Evolutionary conservation across 2,113 vertebrate species (phyloP).

Genomic region (Chionomys nivalis): DNA sequence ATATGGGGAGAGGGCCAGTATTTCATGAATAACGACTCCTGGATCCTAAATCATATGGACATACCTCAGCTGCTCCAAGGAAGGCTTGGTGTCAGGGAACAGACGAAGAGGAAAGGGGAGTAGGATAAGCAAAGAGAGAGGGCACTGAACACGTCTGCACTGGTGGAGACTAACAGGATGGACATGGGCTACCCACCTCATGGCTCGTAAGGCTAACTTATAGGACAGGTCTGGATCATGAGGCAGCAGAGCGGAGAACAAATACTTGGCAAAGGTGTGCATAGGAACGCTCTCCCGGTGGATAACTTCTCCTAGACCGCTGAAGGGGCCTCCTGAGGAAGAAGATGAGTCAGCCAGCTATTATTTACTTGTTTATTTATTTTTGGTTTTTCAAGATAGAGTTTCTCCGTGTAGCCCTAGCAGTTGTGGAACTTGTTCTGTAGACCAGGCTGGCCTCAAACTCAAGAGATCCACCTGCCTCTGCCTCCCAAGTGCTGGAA

Average conservation of each 20-base stretch:
- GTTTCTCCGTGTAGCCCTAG: background rate
- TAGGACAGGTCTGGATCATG: constrained; percentile 97
- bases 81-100: background rate
- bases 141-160: constrained; percentile 2
- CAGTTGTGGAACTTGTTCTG: background rate
- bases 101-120: constrained; percentile 24
- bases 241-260: constrained; percentile 96
- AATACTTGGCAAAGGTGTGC: constrained; percentile 99
- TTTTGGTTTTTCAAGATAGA: background rate
- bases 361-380: background rate
- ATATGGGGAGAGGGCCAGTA: background rate
- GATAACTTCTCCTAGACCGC: constrained; percentile 97
- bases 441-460: background rate
- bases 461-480: background rate
- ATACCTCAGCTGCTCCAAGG: constrained; percentile 14
- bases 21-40: constrained; percentile 14
- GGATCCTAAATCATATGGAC: constrained; percentile 14
- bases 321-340: constrained; percentile 95
- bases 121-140: constrained; percentile 37
- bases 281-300: constrained; percentile 98
- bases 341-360: constrained; percentile 70
- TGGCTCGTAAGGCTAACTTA: constrained; percentile 96
- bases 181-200: constrained; percentile 90
- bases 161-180: background rate
- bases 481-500: background rate